Conservation (phyloP, 2,888 invertebrate genomes). For the Tetanocera ferruginea region DNA sequence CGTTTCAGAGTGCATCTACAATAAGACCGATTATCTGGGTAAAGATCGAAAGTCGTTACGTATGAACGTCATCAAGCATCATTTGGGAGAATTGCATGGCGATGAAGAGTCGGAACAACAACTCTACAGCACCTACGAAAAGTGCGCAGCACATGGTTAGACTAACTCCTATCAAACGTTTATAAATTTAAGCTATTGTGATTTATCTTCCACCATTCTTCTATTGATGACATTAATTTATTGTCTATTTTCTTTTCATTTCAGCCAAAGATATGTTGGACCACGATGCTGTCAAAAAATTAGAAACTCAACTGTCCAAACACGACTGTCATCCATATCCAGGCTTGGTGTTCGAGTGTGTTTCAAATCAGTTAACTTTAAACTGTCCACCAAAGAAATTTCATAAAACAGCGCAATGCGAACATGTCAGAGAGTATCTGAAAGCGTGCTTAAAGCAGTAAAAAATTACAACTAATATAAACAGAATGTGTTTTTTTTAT, state of each 20-base stretch:
- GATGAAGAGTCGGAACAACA: conserved; percentile 47
- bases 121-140: conserved; percentile 53
- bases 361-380: conserved; percentile 58
- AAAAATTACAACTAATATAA: conserved; percentile 32
- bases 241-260: not conserved
- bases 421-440: conserved; percentile 49
- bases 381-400: conserved; percentile 54
- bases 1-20: conserved; percentile 57
- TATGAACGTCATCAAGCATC: conserved; percentile 47
- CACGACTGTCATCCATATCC: conserved; percentile 55
- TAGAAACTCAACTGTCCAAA: conserved; percentile 46
- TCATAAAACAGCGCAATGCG: conserved; percentile 51
- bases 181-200: not conserved
- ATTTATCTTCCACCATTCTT: too few species aligned
- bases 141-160: conserved; percentile 57
- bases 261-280: conserved; percentile 50
- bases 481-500: not conserved
- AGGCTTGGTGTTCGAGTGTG: conserved; percentile 58
- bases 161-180: not conserved
- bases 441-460: conserved; percentile 50
- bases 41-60: conserved; percentile 51
- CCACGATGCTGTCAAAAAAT: conserved; percentile 45
- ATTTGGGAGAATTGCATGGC: conserved; percentile 49
- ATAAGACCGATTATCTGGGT: conserved; percentile 52
- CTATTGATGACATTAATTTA: not conserved